phyloP scores from a whole-genome alignment of 2,888 invertebrate species.

The Cinara cedri region DNA sequence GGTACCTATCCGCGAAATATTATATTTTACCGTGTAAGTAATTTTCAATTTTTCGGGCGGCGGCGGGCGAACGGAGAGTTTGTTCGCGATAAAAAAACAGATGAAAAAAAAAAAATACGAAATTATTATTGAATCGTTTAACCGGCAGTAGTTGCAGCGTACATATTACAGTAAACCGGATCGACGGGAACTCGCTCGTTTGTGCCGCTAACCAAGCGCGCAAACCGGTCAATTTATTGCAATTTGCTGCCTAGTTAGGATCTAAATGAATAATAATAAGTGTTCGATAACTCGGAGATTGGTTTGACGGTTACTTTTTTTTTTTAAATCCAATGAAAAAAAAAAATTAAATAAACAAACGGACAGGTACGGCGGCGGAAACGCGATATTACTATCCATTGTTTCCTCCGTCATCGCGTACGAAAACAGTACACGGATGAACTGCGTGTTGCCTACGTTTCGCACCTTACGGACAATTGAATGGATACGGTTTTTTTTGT shows the following conservation, averaged over 20 bases:
- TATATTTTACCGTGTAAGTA: too few species aligned
- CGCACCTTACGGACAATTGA: not conserved
- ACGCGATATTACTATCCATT: not conserved
- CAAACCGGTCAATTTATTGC: not conserved
- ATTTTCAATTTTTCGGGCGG: too few species aligned
- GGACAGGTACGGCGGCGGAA: not conserved
- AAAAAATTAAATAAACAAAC: not conserved
- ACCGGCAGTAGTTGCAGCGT: too few species aligned
- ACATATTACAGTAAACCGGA: not conserved
- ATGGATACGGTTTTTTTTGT: too few species aligned
- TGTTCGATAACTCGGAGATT: not conserved
- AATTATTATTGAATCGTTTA: not conserved
- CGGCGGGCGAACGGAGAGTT: too few species aligned
- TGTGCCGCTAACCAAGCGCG: not conserved
- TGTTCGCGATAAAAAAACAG: not conserved
- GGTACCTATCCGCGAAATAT: too few species aligned
- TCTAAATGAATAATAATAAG: not conserved
- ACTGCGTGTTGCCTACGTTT: not conserved
- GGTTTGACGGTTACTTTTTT: not conserved
- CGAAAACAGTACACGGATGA: not conserved
- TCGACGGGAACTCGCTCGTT: not conserved
- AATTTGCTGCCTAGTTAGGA: not conserved
- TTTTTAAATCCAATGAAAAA: constrained; percentile 7
- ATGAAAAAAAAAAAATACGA: not conserved
- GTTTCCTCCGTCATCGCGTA: not conserved